These are phyloP conservation scores for Taurulus bubalis DNA, from an alignment of 2,113 vertebrate species.

Conservation along the genomic window DNA sequence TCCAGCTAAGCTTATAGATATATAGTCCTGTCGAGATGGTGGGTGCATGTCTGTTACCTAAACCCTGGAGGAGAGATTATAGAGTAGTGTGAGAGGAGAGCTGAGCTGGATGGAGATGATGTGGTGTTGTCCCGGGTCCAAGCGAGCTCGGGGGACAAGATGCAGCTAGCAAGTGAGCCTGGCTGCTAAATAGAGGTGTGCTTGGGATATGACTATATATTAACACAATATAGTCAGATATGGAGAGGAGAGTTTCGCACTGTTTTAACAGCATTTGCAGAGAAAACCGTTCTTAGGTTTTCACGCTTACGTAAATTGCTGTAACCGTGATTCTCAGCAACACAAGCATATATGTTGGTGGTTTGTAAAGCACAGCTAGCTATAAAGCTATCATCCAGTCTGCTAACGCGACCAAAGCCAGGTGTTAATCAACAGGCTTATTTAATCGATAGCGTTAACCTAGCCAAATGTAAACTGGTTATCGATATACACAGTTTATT, in stretches of 20 bases:
- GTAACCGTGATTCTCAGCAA: neutral
- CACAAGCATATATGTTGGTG: neutral
- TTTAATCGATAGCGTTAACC: neutral
- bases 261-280: neutral
- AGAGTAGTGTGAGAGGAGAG: neutral
- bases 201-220: neutral
- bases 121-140: neutral
- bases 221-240: neutral
- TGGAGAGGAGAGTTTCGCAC: neutral
- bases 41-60: constrained; percentile 80
- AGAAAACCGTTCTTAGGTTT: no score
- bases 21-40: constrained; percentile 86
- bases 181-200: neutral
- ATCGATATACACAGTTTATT: neutral
- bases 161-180: neutral
- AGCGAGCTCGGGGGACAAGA: neutral
- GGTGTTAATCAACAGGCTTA: constrained; percentile 39
- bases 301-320: no score
- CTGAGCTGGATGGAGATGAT: neutral
- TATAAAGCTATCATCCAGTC: neutral
- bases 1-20: constrained; percentile 86
- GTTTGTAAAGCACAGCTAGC: neutral
- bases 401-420: neutral
- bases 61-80: constrained; percentile 34
- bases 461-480: neutral